Percentiles rank a stretch among this genome's conserved stretches.
Evolutionary conservation across 2,113 vertebrate species (phyloP).

Genomic region (Corapipo altera): DNA sequence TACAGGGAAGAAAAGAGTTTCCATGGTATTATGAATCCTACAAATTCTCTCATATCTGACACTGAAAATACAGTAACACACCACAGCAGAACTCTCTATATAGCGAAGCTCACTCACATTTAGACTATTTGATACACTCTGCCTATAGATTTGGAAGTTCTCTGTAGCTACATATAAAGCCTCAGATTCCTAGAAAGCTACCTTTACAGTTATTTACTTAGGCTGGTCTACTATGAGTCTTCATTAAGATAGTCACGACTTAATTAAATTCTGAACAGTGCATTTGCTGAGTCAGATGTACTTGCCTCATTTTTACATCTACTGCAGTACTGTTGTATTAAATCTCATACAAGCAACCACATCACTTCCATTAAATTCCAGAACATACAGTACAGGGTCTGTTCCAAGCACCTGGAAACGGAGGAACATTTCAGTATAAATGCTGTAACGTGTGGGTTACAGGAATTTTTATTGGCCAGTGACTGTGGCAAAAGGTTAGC

Average conservation of each 20-base stretch:
- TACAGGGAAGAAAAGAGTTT: background rate
- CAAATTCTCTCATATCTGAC: background rate
- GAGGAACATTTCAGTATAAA: background rate
- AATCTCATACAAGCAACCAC: background rate
- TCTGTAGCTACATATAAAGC: background rate
- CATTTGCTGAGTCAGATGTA: slow-evolving; percentile 43
- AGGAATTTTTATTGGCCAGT: slow-evolving; percentile 42
- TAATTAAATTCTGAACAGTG: background rate
- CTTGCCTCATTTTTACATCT: background rate
- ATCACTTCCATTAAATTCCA: slow-evolving; percentile 47
- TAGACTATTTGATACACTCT: background rate
- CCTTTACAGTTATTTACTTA: background rate
- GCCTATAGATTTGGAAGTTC: background rate
- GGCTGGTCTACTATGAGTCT: background rate
- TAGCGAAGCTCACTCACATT: background rate
- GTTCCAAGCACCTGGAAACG: background rate
- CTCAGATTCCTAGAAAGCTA: background rate
- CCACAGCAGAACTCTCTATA: background rate
- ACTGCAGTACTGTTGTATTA: background rate
- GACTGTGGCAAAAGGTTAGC: slow-evolving; percentile 31
- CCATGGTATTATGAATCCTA: background rate
- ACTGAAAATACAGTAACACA: background rate
- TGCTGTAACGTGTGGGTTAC: background rate
- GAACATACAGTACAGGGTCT: slow-evolving; percentile 20
- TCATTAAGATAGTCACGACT: background rate